Conservation (phyloP, 2,797 vertebrate species). For the Enteromius radiatus region DNA sequence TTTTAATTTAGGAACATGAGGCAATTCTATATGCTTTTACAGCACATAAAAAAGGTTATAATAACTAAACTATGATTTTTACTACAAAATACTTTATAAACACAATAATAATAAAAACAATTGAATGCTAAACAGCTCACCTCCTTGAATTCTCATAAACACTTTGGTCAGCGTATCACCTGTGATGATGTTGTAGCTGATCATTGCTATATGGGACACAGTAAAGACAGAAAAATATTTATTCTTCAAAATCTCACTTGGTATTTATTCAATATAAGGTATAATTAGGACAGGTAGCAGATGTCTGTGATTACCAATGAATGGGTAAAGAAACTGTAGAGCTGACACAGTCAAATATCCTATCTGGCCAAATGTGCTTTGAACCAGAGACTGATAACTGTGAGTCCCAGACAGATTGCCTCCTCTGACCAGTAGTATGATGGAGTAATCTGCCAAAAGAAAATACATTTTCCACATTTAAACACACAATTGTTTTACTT, state of each 20-base stretch:
- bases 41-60: background rate
- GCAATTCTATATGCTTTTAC: background rate
- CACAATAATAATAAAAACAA: too few relatives aligned
- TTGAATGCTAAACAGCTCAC: slow-evolving; percentile 67
- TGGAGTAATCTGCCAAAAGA: slow-evolving; percentile 87
- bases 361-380: slow-evolving; percentile 85
- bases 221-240: background rate
- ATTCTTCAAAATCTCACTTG: background rate
- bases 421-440: slow-evolving; percentile 92
- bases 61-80: background rate
- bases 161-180: slow-evolving; percentile 95
- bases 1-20: background rate
- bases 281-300: background rate
- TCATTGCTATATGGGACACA: slow-evolving; percentile 84
- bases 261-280: background rate
- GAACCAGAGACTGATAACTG: slow-evolving; percentile 92
- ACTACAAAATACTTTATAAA: background rate
- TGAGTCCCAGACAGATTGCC: slow-evolving; percentile 86
- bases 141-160: slow-evolving; percentile 92
- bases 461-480: background rate
- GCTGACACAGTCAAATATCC: slow-evolving; percentile 88
- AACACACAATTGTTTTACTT: background rate
- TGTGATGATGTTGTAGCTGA: slow-evolving; percentile 97
- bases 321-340: slow-evolving; percentile 96
- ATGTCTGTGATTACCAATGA: slow-evolving; percentile 85